These are phyloP conservation scores for Drosophila paucipuncta DNA, from an alignment of 2,888 invertebrate species.

Conservation along the genomic window DNA sequence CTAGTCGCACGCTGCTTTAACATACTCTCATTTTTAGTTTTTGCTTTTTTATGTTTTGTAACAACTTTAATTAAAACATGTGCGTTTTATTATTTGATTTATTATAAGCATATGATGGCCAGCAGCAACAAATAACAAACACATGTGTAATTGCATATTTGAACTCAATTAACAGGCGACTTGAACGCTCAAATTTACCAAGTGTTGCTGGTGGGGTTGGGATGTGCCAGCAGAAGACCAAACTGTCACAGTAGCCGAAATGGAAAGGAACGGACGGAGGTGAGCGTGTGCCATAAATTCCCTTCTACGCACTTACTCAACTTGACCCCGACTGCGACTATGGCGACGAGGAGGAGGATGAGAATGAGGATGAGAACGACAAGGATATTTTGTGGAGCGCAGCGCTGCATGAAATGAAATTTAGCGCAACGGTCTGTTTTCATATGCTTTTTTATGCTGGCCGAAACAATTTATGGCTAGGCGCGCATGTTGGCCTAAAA, in stretches of 20 bases:
- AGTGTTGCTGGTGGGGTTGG: not conserved
- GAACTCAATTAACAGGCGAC: slow-evolving; percentile 70
- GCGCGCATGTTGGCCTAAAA: slow-evolving; percentile 73
- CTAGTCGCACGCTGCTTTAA: not conserved
- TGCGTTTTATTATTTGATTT: slow-evolving; percentile 71
- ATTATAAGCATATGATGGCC: slow-evolving; percentile 45
- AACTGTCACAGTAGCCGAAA: slow-evolving; percentile 6
- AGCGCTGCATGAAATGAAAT: slow-evolving; percentile 75
- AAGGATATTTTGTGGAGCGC: slow-evolving; percentile 50
- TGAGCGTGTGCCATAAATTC: slow-evolving; percentile 57
- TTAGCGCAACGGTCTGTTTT: slow-evolving; percentile 66
- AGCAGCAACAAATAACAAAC: slow-evolving; percentile 44
- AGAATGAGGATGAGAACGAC: slow-evolving; percentile 6
- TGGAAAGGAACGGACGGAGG: not conserved
- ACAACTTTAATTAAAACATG: slow-evolving; percentile 70
- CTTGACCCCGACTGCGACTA: slow-evolving; percentile 59
- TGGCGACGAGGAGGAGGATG: not conserved
- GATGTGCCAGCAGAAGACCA: slow-evolving; percentile 7
- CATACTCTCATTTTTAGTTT: not conserved
- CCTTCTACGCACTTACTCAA: slow-evolving; percentile 63
- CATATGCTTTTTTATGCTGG: slow-evolving; percentile 41
- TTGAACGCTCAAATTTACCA: slow-evolving; percentile 51
- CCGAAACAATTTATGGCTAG: slow-evolving; percentile 75
- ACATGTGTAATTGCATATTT: slow-evolving; percentile 71
- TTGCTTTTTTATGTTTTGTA: slow-evolving; percentile 27